These are phyloP conservation scores for Liodrosophila aerea DNA, from an alignment of 2,888 invertebrate genomes.

Conservation along the genomic window DNA sequence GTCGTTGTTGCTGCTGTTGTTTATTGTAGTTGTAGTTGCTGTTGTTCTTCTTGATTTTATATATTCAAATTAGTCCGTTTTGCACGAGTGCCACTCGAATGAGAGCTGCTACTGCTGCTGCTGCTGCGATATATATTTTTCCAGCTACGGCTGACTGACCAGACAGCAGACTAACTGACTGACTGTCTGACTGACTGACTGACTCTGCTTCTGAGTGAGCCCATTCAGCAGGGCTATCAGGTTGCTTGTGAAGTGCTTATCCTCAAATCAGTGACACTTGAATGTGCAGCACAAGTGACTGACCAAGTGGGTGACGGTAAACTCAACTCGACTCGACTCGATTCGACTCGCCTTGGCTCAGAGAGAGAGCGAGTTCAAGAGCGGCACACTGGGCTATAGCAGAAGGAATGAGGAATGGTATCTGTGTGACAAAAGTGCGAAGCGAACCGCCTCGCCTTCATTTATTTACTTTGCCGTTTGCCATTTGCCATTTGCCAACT, in stretches of 20 bases:
- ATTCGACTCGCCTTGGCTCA: background rate
- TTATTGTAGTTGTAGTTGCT: constrained; percentile 14
- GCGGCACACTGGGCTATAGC: too few relatives aligned
- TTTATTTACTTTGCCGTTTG: constrained; percentile 64
- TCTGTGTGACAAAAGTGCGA: constrained; percentile 62
- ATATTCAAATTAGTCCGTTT: constrained; percentile 79
- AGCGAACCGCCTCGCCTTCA: constrained; percentile 59
- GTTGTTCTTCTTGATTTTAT: constrained; percentile 67
- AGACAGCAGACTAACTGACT: constrained; percentile 19
- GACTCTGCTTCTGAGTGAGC: constrained; percentile 34
- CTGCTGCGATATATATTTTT: constrained; percentile 62
- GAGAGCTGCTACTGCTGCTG: constrained; percentile 49
- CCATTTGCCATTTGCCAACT: constrained; percentile 38
- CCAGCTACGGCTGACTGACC: constrained; percentile 57
- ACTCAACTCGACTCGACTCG: constrained; percentile 20
- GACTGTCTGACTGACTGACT: constrained; percentile 32
- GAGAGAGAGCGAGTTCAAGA: too few relatives aligned
- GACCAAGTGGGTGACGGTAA: constrained; percentile 69
- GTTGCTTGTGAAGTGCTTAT: constrained; percentile 78
- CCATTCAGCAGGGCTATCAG: constrained; percentile 70
- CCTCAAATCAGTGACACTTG: constrained; percentile 79
- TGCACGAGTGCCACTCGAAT: constrained; percentile 77
- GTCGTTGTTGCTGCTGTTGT: constrained; percentile 8
- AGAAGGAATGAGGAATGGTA: background rate
- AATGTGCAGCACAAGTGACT: constrained; percentile 77